Percentiles rank a stretch among this genome's conserved stretches.
Conservation (phyloP, 2,797 vertebrate species). For the Pachyuromys duprasi region DNA sequence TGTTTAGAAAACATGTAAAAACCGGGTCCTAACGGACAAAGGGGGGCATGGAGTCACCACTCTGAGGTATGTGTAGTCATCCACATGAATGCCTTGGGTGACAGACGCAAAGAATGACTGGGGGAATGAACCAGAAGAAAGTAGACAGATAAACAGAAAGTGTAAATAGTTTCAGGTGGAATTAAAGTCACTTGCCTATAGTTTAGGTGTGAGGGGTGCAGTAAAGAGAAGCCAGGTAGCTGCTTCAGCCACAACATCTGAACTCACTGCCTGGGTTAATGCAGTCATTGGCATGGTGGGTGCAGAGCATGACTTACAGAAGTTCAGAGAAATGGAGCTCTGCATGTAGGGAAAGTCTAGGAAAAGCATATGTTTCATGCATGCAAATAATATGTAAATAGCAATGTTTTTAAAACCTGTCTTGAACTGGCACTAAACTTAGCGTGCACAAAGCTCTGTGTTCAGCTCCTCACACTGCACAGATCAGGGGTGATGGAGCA, state of each 20-base stretch:
- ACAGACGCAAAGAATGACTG: not conserved
- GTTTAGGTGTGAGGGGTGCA: not conserved
- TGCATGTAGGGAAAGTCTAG: not conserved
- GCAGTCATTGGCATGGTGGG: fast-evolving
- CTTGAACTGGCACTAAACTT: not conserved
- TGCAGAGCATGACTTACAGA: fast-evolving
- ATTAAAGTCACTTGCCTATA: not conserved
- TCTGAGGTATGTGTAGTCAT: not conserved
- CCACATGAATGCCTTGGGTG: not conserved
- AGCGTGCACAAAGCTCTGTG: not conserved
- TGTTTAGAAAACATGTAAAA: not conserved
- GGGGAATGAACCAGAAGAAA: not conserved
- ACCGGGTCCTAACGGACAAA: no score
- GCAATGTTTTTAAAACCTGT: not conserved
- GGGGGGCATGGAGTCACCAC: fast-evolving
- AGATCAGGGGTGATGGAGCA: no score
- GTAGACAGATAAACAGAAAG: not conserved
- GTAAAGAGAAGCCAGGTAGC: not conserved
- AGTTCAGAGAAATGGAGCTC: not conserved
- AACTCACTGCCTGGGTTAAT: not conserved
- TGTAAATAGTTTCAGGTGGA: not conserved
- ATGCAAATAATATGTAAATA: not conserved
- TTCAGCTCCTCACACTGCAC: not conserved
- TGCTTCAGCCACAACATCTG: not conserved
- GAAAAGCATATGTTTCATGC: not conserved